These are phyloP conservation scores for Clavelina lepadiformis DNA, from an alignment of 23 tunicate genomes.

Conservation along the genomic window DNA sequence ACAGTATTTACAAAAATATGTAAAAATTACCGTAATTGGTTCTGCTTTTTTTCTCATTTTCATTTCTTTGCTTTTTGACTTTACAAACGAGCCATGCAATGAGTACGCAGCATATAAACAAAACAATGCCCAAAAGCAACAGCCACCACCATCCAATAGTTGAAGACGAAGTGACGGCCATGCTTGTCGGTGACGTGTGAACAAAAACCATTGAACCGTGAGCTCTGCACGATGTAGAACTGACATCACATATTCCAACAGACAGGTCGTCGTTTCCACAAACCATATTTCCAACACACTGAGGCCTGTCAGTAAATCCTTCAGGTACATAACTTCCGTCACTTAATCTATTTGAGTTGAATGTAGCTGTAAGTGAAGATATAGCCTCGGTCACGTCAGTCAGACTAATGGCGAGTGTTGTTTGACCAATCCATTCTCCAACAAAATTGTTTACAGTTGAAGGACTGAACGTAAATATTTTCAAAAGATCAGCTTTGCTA, in stretches of 20 bases:
- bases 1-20: too few relatives aligned
- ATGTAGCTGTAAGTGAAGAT: background rate
- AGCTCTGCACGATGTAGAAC: constrained; percentile 20
- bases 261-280: constrained; percentile 15
- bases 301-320: constrained; percentile 1
- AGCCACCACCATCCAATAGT: constrained; percentile 30
- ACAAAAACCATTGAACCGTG: constrained; percentile 7
- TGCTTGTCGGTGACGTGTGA: constrained; percentile 2
- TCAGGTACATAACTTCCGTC: constrained; percentile 1
- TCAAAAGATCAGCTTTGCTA: constrained; percentile 4
- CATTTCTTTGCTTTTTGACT: background rate
- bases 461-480: constrained; percentile 6
- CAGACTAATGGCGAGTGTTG: constrained; percentile 5
- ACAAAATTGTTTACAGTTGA: background rate
- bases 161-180: background rate
- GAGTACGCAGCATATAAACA: background rate
- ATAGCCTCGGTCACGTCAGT: background rate
- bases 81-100: background rate
- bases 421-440: constrained; percentile 16
- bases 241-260: constrained; percentile 27
- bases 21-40: too few relatives aligned
- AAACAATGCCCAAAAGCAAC: constrained; percentile 2
- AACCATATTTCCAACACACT: constrained; percentile 28
- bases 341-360: background rate
- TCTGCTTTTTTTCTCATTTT: background rate